phyloP scores from a whole-genome alignment of 2,113 vertebrate genomes.

The Colaptes auratus region DNA sequence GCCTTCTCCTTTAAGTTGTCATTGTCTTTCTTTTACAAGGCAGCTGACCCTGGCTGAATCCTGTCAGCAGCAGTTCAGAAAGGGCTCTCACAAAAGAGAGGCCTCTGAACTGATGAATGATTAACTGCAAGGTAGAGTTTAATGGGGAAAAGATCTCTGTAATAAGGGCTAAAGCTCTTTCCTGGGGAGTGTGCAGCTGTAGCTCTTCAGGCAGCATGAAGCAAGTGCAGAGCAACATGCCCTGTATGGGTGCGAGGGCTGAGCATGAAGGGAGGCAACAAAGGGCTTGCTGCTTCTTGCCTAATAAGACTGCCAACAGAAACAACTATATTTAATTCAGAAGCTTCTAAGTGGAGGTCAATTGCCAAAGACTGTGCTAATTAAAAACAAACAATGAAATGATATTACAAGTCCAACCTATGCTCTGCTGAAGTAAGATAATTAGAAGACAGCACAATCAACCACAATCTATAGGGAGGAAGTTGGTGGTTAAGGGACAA shows the following conservation, averaged over 20 bases:
- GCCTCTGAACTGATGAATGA: slow-evolving; percentile 70
- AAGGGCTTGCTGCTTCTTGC: neutral
- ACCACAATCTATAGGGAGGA: slow-evolving; percentile 24
- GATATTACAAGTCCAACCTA: slow-evolving; percentile 1
- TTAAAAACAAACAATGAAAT: slow-evolving; percentile 66
- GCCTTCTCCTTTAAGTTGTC: slow-evolving; percentile 26
- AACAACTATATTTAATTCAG: slow-evolving; percentile 37
- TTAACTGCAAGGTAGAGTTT: slow-evolving; percentile 53
- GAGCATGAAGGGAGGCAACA: neutral
- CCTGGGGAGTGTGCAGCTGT: neutral
- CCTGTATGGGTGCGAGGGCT: neutral
- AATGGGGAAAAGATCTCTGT: slow-evolving; percentile 40
- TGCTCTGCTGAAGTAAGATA: slow-evolving; percentile 15
- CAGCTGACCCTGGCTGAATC: slow-evolving; percentile 55
- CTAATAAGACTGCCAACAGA: neutral
- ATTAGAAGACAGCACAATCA: slow-evolving; percentile 25
- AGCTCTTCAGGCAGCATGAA: neutral
- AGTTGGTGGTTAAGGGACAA: neutral
- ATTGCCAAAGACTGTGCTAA: slow-evolving; percentile 66
- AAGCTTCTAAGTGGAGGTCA: slow-evolving; percentile 56
- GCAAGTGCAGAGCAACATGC: neutral
- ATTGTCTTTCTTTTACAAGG: slow-evolving; percentile 68
- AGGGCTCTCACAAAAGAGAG: slow-evolving; percentile 44
- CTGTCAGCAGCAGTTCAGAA: slow-evolving; percentile 70
- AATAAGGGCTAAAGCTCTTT: slow-evolving; percentile 50